Base-by-base conservation (phyloP, 2,797 vertebrate genomes). In the Margarornis squamiger region DNA sequence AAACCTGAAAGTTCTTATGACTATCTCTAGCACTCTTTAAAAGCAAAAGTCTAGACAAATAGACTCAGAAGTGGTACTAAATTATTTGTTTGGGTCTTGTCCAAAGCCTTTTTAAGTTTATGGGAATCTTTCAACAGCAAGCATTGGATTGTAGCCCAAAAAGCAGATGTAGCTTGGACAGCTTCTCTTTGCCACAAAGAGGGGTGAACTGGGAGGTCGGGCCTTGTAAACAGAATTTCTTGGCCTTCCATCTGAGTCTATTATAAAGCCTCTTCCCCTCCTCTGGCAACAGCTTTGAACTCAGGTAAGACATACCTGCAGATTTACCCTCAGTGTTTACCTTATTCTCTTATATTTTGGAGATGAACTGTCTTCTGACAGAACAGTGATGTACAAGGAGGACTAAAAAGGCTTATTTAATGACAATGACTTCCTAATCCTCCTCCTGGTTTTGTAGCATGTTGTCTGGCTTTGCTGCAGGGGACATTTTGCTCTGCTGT, bases 71-170 rank as follows among this genome's bases (percentile, higher is more conserved):
- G 29, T 68, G 13, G 36, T 90, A 67, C 55, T 59, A 59, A 71
- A 65, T 81, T 79, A 39, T 75, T 92, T 95, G 34, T 65, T 78
- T 93, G 79, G 63, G 27, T 62, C 82, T 86, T 77, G 36, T 81
- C 76, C 82, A 88, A 91, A 90, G 51, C 19, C 34, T 61, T 90
- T 78, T 88, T 36, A 93, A 86, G 76, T 59, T 91, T 71, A 75
- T 92, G 92, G 72, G 85, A 94, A 74, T 82, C 80, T 62, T 95
- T 76, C 71, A 48, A 70, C 63, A 87, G 71, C 59, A 61, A 63
- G 67, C 58, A 29, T 39, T 96, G 95, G 91, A 86, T 8, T 86
- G 9, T 45, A 93, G 87, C 92, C 94, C 62, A 70, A 91, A 93
- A 90, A 78, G 38, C 73, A 82, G 70, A 57, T 68, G 83, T 63